Evolutionary conservation across 2,888 invertebrate genomes (phyloP), one percentile per base, ranked within the genome.

Genomic region (Calephelis perditalis): DNA sequence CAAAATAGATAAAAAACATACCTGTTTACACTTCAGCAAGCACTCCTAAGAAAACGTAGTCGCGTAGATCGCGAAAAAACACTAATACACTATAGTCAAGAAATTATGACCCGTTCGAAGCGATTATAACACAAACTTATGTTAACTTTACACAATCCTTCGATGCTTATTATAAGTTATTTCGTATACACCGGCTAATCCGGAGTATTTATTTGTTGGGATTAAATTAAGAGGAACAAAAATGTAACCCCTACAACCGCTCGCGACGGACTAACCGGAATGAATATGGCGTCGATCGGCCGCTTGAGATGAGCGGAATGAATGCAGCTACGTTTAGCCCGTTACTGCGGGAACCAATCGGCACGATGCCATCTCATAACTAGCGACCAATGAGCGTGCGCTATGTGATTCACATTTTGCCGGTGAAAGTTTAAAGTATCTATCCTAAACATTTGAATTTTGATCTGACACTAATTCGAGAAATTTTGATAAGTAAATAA

Each of bases 231-330:
- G 69, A 74, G 70, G 65, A 43, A 58, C 63, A 7, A 60, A 57
- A 40, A 59, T 76, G 74, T 76, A 72, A 76, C 71, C 81, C 81
- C 82, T 78, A 83, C 86, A 73, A 75, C 75, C 71, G 78, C 78
- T 84, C 86, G 87, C 86, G 88, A 81, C 78, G 82, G 81, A 90
- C 89, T 90, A 85, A 82, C 68, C 70, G 78, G 70, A 71, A 74
- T 81, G 87, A 88, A 86, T 81, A 77, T 83, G 76, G 86, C 80
- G 86, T 75, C 76, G 67, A 63, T 73, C 74, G 79, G 73, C 74
- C 81, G 76, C 71, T 70, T 70, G 74, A 71, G 72, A 70, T 67
- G 79, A 81, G 76, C 78, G 79, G 35, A 78, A 77, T 84, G 86
- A 88, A 87, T 63, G 69, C 73, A 85, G 86, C 76, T 57, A 65